Base-by-base conservation (phyloP, 2,888 invertebrate species). In the Boloria euphrosyne region DNA sequence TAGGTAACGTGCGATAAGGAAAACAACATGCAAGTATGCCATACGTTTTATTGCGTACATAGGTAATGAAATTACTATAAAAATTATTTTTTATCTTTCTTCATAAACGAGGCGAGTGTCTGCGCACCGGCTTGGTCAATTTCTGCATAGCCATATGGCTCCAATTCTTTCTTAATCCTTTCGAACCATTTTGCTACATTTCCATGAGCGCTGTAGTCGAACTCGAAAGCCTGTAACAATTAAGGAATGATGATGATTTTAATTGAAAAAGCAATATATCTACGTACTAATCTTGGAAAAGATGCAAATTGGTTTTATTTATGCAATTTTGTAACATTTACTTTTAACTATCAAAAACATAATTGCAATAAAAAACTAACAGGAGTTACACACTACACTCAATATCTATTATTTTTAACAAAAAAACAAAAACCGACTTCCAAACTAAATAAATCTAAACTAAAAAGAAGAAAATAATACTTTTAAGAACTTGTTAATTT, bases 91-190 rank as follows among this genome's bases (percentile, higher is more conserved):
- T 76, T 78, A 55, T 80, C 74, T 66, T 93, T 93, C 75, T 93
- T 93, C 67, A 94, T 80, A 75, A 93, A 85, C 22, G 90, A 89
- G 3, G 93, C 94, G 58, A 95, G 75, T 1, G 93, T 86, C 44
- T 93, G 82, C 16, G 94, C 94, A 10, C 94, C 95, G 13, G 84
- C 86, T 72, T 89, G 91, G 73, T 95, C 94, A 38, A 95, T 91
- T 71, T 95, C 95, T 58, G 94, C 93, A 77, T 96, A 96, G 0
- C 95, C 96, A 72, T 93, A 94, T 2, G 94, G 94, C 53, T 93
- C 93, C 78, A 96, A 83, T 17, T 91, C 93, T 17, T 93, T 93
- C 83, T 95, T 95, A 72, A 94, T 94, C 69, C 94, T 92, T 60
- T 94, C 93, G 71, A 94, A 94, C 96, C 96, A 96, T 17, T 93